phyloP scores from a whole-genome alignment of 2,797 vertebrate species.

The Pseudocheirus occidentalis region DNA sequence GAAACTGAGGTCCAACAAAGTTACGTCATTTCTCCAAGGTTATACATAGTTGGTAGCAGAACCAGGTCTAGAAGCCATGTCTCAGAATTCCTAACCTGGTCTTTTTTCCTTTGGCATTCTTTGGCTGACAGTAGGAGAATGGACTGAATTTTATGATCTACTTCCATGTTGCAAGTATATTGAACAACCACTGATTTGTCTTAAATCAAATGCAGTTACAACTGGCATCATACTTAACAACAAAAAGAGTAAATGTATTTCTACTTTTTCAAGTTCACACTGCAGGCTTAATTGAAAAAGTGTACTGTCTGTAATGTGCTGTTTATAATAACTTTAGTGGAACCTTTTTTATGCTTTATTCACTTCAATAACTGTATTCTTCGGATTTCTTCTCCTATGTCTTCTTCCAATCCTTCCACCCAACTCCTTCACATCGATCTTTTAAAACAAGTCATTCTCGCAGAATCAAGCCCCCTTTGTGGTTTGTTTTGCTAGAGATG shows the following conservation, averaged over 20 bases:
- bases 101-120: not conserved
- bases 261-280: constrained; percentile 57
- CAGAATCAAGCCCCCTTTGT: constrained; percentile 61
- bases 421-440: not conserved
- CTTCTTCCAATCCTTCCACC: not conserved
- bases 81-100: not conserved
- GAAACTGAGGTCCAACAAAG: not conserved
- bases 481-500: constrained; percentile 58
- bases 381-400: not conserved
- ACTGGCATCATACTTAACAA: not conserved
- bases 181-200: constrained; percentile 4
- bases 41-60: not conserved
- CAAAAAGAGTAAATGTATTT: constrained; percentile 29
- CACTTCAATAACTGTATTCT: constrained; percentile 43
- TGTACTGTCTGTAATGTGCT: constrained; percentile 10
- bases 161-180: not conserved
- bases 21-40: not conserved
- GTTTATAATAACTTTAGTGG: constrained; percentile 41
- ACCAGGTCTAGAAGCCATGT: not conserved
- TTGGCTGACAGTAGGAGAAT: not conserved
- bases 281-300: constrained; percentile 54
- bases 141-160: not conserved
- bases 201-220: constrained; percentile 31
- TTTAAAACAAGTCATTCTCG: constrained; percentile 50
- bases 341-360: constrained; percentile 60